Percentiles rank a stretch among this genome's conserved stretches.
These are phyloP conservation scores for Pammene fasciana DNA, from an alignment of 2,888 invertebrate species.

Conservation along the genomic window DNA sequence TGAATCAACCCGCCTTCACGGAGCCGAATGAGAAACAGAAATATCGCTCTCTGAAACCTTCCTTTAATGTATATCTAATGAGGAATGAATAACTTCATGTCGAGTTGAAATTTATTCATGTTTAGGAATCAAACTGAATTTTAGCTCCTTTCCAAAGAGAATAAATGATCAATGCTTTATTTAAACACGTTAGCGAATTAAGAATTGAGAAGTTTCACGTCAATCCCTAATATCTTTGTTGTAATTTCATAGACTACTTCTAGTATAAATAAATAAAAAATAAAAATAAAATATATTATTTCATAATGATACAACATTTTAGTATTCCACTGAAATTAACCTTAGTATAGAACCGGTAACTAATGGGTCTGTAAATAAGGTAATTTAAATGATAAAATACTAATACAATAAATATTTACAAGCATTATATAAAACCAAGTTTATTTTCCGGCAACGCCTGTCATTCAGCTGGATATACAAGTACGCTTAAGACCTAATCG, in stretches of 20 bases:
- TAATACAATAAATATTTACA: too few relatives aligned
- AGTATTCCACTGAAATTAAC: background rate
- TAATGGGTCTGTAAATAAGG: too few relatives aligned
- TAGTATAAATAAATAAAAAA: too few relatives aligned
- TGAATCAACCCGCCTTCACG: constrained; percentile 61
- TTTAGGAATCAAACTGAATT: constrained; percentile 50
- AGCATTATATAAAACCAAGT: too few relatives aligned
- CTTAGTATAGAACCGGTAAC: background rate
- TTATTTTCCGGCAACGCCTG: too few relatives aligned
- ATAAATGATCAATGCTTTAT: constrained; percentile 43
- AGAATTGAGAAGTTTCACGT: background rate
- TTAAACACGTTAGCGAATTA: constrained; percentile 10
- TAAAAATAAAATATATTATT: too few relatives aligned
- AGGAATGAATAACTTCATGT: constrained; percentile 57
- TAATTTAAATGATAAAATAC: too few relatives aligned
- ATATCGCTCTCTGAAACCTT: constrained; percentile 59
- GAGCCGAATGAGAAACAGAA: constrained; percentile 60
- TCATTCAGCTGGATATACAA: background rate
- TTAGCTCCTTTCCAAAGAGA: constrained; percentile 46
- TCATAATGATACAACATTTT: too few relatives aligned
- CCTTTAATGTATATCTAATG: constrained; percentile 61
- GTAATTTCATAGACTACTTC: background rate
- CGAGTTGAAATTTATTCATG: constrained; percentile 50
- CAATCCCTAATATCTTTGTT: background rate
- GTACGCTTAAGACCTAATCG: constrained; percentile 5